A percentile compares a stretch with the other conserved stretches of the same genome.
phyloP scores from a whole-genome alignment of 2,888 invertebrate species.

The Drosophila cognata region DNA sequence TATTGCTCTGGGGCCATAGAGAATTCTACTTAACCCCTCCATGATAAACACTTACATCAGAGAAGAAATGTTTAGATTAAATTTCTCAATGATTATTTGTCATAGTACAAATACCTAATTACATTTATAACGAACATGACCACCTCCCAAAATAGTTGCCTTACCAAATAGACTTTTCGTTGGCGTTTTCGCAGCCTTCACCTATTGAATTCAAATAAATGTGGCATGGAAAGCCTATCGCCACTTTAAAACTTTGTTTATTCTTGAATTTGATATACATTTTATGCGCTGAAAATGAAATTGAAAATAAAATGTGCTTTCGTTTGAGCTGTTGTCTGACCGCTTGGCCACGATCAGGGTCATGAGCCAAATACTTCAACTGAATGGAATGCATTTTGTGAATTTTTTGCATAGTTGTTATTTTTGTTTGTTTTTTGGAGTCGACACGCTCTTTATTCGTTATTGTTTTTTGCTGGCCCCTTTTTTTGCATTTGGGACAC shows the following conservation, averaged over 20 bases:
- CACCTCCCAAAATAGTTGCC: not conserved
- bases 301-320: slow-evolving; percentile 25
- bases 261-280: slow-evolving; percentile 17
- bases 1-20: not conserved
- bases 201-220: slow-evolving; percentile 1
- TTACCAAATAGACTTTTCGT: not conserved
- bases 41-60: not conserved
- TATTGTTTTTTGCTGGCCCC: slow-evolving; percentile 46
- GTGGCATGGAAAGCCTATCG: not conserved
- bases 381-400: slow-evolving; percentile 63
- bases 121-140: not conserved
- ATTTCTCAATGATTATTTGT: not conserved
- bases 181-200: not conserved
- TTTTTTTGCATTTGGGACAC: slow-evolving; percentile 68
- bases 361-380: slow-evolving; percentile 70
- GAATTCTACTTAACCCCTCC: not conserved
- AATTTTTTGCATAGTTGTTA: slow-evolving; percentile 50
- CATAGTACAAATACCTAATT: not conserved
- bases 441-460: slow-evolving; percentile 37
- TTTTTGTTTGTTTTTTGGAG: slow-evolving; percentile 23
- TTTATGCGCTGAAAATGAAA: slow-evolving; percentile 23
- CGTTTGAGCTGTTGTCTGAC: slow-evolving; percentile 26
- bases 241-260: slow-evolving; percentile 22
- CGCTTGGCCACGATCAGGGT: slow-evolving; percentile 69
- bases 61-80: not conserved